Base-by-base conservation (phyloP, 2,113 vertebrate genomes). In the Eonycteris spelaea region DNA sequence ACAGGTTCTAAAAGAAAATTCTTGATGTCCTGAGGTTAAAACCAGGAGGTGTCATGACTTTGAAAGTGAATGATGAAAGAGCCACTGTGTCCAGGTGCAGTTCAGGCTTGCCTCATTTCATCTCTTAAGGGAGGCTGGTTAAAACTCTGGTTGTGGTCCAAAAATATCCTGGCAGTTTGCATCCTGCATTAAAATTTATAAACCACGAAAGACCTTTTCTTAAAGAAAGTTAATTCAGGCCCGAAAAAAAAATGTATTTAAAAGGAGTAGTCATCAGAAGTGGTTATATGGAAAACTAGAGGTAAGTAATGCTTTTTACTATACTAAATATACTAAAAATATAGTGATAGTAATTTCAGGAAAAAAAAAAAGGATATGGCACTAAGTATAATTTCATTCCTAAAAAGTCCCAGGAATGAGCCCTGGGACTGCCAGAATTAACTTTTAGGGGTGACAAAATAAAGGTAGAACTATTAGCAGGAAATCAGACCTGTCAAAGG, bases 101-200 rank as follows among this genome's bases (percentile, higher is more conserved):
- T 77, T 96, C 97, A 96, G 98, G 96, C 95, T 97, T 94, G 98
- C 97, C 95, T 97, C 95, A 77, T 97, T 98, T 98, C 98, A 98
- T 98, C 97, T 97, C 96, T 86, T 96, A 93, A 87, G 94, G 98
- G 97, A 98, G 97, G 97, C 98, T 98, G 98, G 91, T 97, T 97
- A 97, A 98, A 96, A 91, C 96, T 97, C 98, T 98, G 99, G 98
- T 97, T 92, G 88, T 87, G 78, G 71, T 98, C 98, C 98, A 99
- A 98, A 98, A 98, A 97, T 95, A 98, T 79, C 97, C 98, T 98
- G 98, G 98, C 98, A 98, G 98, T 97, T 97, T 96, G 94, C 97
- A 98, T 98, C 98, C 98, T 98, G 98, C 98, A 98, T 98, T 98
- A 98, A 99, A 98, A 98, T 98, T 98, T 98, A 99, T 98, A 98